These are phyloP conservation scores for Drosophila willistoni DNA, from an alignment of 1,140 invertebrate genomes.

Conservation along the genomic window DNA sequence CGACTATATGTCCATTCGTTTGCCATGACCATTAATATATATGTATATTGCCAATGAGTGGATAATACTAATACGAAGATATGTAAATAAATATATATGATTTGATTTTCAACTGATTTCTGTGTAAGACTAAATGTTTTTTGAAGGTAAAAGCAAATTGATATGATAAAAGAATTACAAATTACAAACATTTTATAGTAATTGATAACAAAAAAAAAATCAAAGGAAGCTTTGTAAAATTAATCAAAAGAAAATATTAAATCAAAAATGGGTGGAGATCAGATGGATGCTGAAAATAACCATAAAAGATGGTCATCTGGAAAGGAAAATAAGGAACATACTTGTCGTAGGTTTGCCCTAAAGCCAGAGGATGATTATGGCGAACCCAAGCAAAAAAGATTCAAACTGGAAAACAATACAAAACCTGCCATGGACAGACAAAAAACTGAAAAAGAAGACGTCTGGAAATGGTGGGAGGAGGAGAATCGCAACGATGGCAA, in stretches of 20 bases:
- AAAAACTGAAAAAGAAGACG: conserved; percentile 90
- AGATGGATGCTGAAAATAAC: too few relatives aligned
- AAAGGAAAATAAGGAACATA: too few relatives aligned
- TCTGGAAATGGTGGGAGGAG: conserved; percentile 99
- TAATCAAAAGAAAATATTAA: too few relatives aligned
- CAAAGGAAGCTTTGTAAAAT: too few relatives aligned
- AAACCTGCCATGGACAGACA: conserved; percentile 87
- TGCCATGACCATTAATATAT: neutral
- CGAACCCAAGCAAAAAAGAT: conserved; percentile 85
- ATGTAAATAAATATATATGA: neutral
- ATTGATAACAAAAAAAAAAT: too few relatives aligned
- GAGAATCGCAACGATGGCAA: conserved; percentile 95
- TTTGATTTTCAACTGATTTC: neutral
- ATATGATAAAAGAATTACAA: too few relatives aligned
- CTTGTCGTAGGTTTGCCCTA: too few relatives aligned
- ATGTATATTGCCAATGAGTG: neutral
- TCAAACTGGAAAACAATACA: conserved; percentile 78
- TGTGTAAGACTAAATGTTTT: neutral
- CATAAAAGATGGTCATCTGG: too few relatives aligned
- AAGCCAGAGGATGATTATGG: conserved; percentile 84
- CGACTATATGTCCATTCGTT: neutral
- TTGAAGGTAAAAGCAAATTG: neutral
- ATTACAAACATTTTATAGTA: too few relatives aligned
- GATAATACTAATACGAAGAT: neutral
- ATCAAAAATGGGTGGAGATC: too few relatives aligned